Percentiles rank a stretch among this genome's conserved stretches.
phyloP scores from a whole-genome alignment of 2,797 vertebrate species.

The Sus cebifrons region DNA sequence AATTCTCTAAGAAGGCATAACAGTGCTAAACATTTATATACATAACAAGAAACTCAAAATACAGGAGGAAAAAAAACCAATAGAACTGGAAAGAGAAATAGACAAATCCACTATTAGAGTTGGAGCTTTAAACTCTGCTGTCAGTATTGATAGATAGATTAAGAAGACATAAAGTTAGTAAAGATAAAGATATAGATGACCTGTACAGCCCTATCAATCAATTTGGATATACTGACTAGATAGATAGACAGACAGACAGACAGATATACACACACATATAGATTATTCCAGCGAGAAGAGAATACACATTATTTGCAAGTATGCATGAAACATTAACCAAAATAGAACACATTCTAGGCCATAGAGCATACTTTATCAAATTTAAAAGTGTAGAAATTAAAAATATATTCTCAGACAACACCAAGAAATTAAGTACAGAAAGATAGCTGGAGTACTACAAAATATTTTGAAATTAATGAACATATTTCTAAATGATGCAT shows the following conservation, averaged over 20 bases:
- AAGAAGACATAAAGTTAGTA: background rate
- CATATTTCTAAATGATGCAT: background rate
- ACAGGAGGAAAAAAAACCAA: background rate
- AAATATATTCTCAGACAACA: background rate
- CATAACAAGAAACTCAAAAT: background rate
- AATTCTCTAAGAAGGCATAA: background rate
- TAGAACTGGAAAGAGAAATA: background rate
- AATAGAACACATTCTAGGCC: background rate
- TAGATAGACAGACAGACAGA: background rate
- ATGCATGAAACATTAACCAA: background rate
- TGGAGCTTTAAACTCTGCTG: background rate
- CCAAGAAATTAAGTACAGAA: background rate
- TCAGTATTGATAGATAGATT: background rate
- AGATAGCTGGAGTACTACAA: background rate
- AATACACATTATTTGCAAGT: background rate
- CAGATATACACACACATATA: background rate
- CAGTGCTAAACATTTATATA: background rate
- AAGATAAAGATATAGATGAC: background rate
- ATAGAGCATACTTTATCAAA: background rate
- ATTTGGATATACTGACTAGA: background rate
- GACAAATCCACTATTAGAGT: background rate
- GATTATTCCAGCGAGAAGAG: background rate
- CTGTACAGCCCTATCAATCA: background rate
- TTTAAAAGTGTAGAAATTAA: background rate
- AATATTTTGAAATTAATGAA: slow-evolving; percentile 12